phyloP scores from a whole-genome alignment of 2,113 vertebrate genomes.

The Cheilinus undulatus region DNA sequence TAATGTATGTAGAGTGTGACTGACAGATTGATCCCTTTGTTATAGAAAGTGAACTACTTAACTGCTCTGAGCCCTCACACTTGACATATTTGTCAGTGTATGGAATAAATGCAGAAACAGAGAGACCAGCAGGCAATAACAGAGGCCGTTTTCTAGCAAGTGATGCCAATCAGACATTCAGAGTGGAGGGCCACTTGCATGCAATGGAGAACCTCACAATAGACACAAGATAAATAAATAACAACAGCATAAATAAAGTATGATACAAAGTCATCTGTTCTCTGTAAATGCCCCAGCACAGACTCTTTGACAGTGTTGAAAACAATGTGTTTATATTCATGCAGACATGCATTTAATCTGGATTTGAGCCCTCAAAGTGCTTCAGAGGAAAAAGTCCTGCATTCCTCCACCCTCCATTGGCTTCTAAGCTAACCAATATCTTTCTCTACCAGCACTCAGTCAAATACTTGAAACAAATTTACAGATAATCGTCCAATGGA shows the following conservation, averaged over 20 bases:
- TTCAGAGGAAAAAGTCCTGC: slow-evolving; percentile 6
- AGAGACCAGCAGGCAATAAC: slow-evolving; percentile 9
- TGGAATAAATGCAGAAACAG: slow-evolving; percentile 7
- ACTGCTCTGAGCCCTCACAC: slow-evolving; percentile 6
- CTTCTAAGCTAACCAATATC: slow-evolving; percentile 41
- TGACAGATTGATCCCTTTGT: slow-evolving; percentile 19
- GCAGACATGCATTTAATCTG: neutral
- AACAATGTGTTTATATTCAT: neutral
- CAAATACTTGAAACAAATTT: slow-evolving; percentile 55
- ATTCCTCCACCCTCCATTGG: neutral
- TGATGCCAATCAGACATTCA: slow-evolving; percentile 13
- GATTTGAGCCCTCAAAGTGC: slow-evolving; percentile 1
- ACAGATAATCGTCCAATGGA: slow-evolving; percentile 62
- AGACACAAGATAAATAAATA: slow-evolving; percentile 23
- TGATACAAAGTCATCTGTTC: neutral
- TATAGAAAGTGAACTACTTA: slow-evolving; percentile 25
- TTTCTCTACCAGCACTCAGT: slow-evolving; percentile 28
- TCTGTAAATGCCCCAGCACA: neutral
- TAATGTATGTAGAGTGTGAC: neutral
- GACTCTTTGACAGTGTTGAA: neutral
- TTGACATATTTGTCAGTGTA: slow-evolving; percentile 25
- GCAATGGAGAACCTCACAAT: slow-evolving; percentile 17
- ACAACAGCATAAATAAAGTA: slow-evolving; percentile 8
- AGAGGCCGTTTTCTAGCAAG: slow-evolving; percentile 2
- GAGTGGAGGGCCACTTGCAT: slow-evolving; percentile 27